Evolutionary conservation across 2,113 vertebrate genomes (phyloP), one percentile per base, ranked within the genome.

Genomic region (Labeo rohita): DNA sequence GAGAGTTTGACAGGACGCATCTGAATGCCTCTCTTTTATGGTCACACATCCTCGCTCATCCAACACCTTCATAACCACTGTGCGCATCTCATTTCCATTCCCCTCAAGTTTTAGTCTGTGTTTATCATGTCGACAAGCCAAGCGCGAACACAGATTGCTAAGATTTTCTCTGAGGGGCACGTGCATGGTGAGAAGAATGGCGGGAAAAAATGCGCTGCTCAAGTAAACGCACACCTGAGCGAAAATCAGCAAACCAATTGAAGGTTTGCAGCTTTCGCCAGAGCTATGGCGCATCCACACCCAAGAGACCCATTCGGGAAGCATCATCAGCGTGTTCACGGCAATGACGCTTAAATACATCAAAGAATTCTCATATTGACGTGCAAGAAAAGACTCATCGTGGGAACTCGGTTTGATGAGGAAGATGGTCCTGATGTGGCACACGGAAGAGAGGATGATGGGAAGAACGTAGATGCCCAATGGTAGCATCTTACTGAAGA

Each of bases 281-380:
- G 81, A 49, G 5, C 84, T 84, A 83, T 95, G 93, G 11, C 93
- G 50, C 56, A 91, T 88, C 95, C 95, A 96, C 13, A 93, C 92
- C 94, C 95, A 96, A 0, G 91, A 88, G 0, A 92, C 93, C 96
- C 95, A 96, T 63, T 95, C 94, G 0, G 96, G 95, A 8, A 96
- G 91, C 87, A 95, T 90, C 93, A 94, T 89, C 80, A 95, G 92
- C 9, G 94, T 92, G 0, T 95, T 93, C 0, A 93, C 90, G 34
- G 92, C 90, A 63, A 92, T 94, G 0, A 95, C 87, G 61, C 92
- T 93, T 84, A 96, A 81, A 2, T 95, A 66, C 45, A 94, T 91
- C 66, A 94, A 89, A 45, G 92, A 93, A 1, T 91, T 92, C 28
- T 94, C 90, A 88, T 91, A 92, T 70, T 93, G 91, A 0, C 80